Evolutionary conservation across 2,888 invertebrate species (phyloP).

Genomic region (Metalampra italica): DNA sequence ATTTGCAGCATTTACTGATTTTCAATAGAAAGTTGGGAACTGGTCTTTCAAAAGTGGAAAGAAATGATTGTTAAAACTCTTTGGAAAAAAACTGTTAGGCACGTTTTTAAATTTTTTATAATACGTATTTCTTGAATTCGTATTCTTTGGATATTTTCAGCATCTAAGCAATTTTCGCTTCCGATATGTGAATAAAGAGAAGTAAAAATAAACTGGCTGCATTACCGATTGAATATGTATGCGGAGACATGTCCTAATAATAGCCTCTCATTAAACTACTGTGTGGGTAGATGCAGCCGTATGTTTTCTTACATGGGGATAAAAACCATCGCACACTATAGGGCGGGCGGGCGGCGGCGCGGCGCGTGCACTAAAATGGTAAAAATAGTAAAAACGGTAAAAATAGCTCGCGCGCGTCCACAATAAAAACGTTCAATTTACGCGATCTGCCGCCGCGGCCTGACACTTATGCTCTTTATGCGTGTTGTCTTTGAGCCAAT

Average conservation of each 20-base stretch:
- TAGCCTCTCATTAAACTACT: constrained; percentile 10
- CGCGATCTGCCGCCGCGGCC: constrained; percentile 55
- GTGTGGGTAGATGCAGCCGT: constrained; percentile 4
- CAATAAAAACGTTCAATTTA: constrained; percentile 76
- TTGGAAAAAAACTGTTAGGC: too few relatives aligned
- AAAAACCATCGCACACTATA: constrained; percentile 36
- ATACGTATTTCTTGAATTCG: too few relatives aligned
- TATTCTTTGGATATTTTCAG: too few relatives aligned
- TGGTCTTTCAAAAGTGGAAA: too few relatives aligned
- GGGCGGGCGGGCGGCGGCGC: constrained; percentile 34
- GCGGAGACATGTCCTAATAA: background rate
- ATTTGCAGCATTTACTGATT: too few relatives aligned
- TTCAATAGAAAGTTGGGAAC: too few relatives aligned
- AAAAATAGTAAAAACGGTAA: constrained; percentile 61
- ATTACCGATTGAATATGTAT: too few relatives aligned
- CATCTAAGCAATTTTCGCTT: too few relatives aligned
- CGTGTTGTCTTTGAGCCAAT: constrained; percentile 73
- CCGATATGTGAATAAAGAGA: too few relatives aligned
- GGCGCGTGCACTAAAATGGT: constrained; percentile 66
- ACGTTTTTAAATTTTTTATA: too few relatives aligned
- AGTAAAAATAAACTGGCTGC: too few relatives aligned
- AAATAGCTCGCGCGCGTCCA: constrained; percentile 46
- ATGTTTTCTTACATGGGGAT: constrained; percentile 38
- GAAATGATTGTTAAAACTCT: too few relatives aligned
- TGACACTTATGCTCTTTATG: constrained; percentile 76